phyloP scores from a whole-genome alignment of 1,140 invertebrate genomes.

The Lordiphosa stackelbergi region DNA sequence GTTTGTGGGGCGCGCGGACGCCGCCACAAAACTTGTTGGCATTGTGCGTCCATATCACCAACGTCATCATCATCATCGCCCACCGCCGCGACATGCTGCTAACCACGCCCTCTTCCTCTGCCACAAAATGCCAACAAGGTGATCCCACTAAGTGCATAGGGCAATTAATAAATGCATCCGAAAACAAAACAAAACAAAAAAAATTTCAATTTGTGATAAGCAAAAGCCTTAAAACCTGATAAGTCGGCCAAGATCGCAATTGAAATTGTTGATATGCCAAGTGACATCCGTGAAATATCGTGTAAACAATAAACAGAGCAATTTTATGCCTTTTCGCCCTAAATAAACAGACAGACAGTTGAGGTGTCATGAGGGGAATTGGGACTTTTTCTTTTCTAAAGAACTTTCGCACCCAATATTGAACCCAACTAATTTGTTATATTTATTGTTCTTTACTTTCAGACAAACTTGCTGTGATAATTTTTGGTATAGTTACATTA shows the following conservation, averaged over 20 bases:
- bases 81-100: slow-evolving; percentile 25
- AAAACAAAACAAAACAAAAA: slow-evolving; percentile 13
- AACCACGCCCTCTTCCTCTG: slow-evolving; percentile 40
- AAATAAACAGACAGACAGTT: not conserved
- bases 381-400: not conserved
- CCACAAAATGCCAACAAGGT: slow-evolving; percentile 53
- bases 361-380: not conserved
- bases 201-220: slow-evolving; percentile 46
- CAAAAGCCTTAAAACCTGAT: slow-evolving; percentile 23
- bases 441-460: slow-evolving; percentile 77
- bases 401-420: too few relatives aligned
- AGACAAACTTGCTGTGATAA: slow-evolving; percentile 87
- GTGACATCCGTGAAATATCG: slow-evolving; percentile 45
- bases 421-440: too few relatives aligned
- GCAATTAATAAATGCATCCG: slow-evolving; percentile 20
- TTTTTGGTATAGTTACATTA: slow-evolving; percentile 87
- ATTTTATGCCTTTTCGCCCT: slow-evolving; percentile 25
- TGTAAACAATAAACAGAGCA: slow-evolving; percentile 29
- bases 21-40: slow-evolving; percentile 46
- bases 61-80: slow-evolving; percentile 14
- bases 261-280: slow-evolving; percentile 24
- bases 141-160: slow-evolving; percentile 30
- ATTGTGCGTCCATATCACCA: slow-evolving; percentile 40
- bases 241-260: slow-evolving; percentile 42
- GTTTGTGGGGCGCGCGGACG: slow-evolving; percentile 40